phyloP scores from a whole-genome alignment of 1,140 invertebrate genomes.

The Heliothis virescens region DNA sequence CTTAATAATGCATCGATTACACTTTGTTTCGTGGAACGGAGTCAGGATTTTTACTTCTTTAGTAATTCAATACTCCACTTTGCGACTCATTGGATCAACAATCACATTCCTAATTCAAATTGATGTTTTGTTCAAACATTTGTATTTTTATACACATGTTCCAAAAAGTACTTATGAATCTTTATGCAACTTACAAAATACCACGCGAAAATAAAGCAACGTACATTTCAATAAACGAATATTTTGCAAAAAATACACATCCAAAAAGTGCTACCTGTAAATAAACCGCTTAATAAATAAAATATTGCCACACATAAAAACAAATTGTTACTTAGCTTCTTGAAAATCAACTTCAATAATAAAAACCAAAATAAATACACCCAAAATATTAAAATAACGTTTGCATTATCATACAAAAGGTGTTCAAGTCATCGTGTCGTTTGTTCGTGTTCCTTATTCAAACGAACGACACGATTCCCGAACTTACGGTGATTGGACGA shows the following conservation, averaged over 20 bases:
- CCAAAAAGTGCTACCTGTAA: slow-evolving; percentile 1
- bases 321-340: background rate
- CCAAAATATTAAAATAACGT: slow-evolving; percentile 35
- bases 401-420: slow-evolving; percentile 69
- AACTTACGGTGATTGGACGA: slow-evolving; percentile 54
- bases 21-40: slow-evolving; percentile 24
- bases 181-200: no score
- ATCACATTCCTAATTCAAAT: no score
- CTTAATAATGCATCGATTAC: slow-evolving; percentile 30
- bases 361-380: slow-evolving; percentile 18
- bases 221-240: background rate
- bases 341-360: slow-evolving; percentile 18
- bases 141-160: no score
- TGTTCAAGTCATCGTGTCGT: slow-evolving; percentile 48
- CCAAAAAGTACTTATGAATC: no score
- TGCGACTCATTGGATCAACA: background rate
- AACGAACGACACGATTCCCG: slow-evolving; percentile 52
- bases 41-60: slow-evolving; percentile 1
- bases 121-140: no score
- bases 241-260: background rate
- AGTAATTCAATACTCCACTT: slow-evolving; percentile 7
- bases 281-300: background rate
- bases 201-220: background rate
- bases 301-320: background rate
- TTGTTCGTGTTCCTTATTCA: slow-evolving; percentile 66